These are phyloP conservation scores for Eretmochelys imbricata DNA, from an alignment of 2,113 vertebrate species.

Conservation along the genomic window DNA sequence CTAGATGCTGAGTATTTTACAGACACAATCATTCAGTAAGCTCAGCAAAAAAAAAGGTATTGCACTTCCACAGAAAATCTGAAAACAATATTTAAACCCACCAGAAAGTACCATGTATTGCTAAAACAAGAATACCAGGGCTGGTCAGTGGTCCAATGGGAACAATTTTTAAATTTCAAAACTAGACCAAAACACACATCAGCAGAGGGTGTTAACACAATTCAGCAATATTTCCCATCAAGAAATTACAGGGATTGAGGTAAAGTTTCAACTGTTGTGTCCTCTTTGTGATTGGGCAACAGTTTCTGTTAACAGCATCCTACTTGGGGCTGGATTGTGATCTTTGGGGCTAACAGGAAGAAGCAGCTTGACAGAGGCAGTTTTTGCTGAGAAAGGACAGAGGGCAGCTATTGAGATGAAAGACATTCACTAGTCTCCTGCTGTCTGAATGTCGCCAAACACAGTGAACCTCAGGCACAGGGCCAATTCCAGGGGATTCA, in stretches of 20 bases:
- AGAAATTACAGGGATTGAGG: background rate
- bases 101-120: background rate
- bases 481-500: background rate
- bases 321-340: too few relatives aligned
- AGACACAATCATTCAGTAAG: slow-evolving; percentile 8
- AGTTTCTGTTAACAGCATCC: background rate
- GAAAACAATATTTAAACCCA: background rate
- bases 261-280: background rate
- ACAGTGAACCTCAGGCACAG: background rate
- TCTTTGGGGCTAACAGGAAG: background rate
- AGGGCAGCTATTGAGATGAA: background rate
- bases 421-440: background rate
- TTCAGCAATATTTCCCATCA: background rate
- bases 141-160: background rate
- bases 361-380: background rate
- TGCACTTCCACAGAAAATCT: background rate
- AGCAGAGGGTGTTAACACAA: fast-evolving
- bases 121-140: background rate
- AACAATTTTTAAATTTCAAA: background rate
- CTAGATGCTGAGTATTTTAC: background rate
- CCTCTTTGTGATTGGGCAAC: background rate
- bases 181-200: background rate
- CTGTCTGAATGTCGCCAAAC: background rate
- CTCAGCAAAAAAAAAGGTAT: background rate
- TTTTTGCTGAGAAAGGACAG: background rate